Evolutionary conservation across 2,797 vertebrate species (phyloP).

Genomic region (Sebastes minor): DNA sequence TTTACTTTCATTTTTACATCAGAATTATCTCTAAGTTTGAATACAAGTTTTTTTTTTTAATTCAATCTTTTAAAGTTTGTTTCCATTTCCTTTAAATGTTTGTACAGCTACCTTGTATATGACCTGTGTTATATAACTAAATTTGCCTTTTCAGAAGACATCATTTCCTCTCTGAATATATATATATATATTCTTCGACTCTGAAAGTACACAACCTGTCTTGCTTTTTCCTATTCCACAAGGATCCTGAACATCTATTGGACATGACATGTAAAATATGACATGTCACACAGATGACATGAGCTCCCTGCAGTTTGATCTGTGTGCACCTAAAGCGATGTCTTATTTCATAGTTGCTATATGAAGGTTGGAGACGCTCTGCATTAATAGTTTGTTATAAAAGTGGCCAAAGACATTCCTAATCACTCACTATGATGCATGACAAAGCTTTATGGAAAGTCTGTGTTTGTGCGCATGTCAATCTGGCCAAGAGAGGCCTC

Average conservation of each 20-base stretch:
- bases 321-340: not conserved
- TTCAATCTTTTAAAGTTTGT: not conserved
- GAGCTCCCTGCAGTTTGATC: constrained; percentile 1
- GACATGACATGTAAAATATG: constrained; percentile 4
- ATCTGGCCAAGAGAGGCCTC: constrained; percentile 3
- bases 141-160: not conserved
- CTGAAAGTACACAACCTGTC: not conserved
- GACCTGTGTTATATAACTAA: not conserved
- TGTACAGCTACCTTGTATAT: not conserved
- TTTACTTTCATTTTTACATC: not conserved
- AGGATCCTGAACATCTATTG: not conserved
- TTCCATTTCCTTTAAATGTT: not conserved
- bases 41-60: too few relatives aligned
- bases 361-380: not conserved
- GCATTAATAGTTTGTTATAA: not conserved
- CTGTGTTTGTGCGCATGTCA: not conserved
- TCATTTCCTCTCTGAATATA: constrained; percentile 17
- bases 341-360: not conserved
- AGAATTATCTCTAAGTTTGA: too few relatives aligned
- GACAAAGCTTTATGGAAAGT: constrained; percentile 10
- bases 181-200: constrained; percentile 8
- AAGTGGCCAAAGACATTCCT: constrained; percentile 10
- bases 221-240: not conserved
- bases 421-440: constrained; percentile 8
- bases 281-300: not conserved